Evolutionary conservation across 2,888 invertebrate genomes (phyloP), one percentile per base, ranked within the genome.

Genomic region (Cheilosia vernalis): DNA sequence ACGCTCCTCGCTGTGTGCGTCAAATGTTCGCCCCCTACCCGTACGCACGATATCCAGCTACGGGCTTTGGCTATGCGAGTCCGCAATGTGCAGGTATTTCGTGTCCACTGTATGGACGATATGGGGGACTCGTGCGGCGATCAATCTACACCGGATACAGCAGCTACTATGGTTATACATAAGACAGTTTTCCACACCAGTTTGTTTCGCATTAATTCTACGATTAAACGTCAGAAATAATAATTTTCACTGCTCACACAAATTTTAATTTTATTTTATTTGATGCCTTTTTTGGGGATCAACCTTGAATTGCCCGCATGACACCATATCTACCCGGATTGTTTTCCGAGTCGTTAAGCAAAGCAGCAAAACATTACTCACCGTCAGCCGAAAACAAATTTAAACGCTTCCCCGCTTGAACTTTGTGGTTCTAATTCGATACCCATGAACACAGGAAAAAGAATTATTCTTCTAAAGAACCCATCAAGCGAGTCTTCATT

Each of bases 401-500:
- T 56, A 53, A 61, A 55, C 67, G 67, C 15, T 33, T 58, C 24
- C 17, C 61, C 72, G 61, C 58, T 37, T 51, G 40, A 49, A 70
- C 60, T 76, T 33, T 47, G 51, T 67, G 76, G 69, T 85, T 85
- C 85, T 81, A 77, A 80, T 77, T 85, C 61, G 61, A 56, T 72
- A 81, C 80, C 40, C 66, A 76, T 72, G 66, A 67, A 37, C 47
- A 64, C 21, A 64, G 53, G 24, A 76, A 40, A 70, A 79, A 30
- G 63, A 76, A 37, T 55, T 67, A 83, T 72, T 70, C 84, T 81
- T 81, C 56, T 58, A 58, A 76, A 85, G 85, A 81, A 66, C 49
- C 70, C 81, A 76, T 81, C 81, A 81, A 80, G 61, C 85, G 81
- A 72, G 56, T 77, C 85, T 85, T 77, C 72, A 81, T 85, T 85